Percentiles rank a stretch among this genome's conserved stretches.
Conservation (phyloP, 2,113 vertebrate species). For the Corythoichthys haematopterus region DNA sequence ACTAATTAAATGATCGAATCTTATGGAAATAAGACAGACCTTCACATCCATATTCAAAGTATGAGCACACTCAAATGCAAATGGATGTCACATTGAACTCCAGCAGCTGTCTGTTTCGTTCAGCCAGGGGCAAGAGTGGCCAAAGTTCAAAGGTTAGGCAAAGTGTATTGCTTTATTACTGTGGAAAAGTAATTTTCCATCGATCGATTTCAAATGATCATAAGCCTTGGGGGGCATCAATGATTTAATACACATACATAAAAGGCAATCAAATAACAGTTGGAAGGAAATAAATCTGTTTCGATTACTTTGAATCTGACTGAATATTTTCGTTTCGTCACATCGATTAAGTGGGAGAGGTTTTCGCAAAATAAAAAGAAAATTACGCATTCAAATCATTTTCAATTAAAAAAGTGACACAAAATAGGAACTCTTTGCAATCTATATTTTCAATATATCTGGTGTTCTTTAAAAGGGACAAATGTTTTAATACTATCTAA, state of each 20-base stretch:
- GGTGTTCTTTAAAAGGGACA: slow-evolving; percentile 1
- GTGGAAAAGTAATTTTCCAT: slow-evolving; percentile 61
- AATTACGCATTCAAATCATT: neutral
- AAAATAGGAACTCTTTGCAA: neutral
- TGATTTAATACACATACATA: slow-evolving; percentile 56
- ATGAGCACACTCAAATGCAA: slow-evolving; percentile 24
- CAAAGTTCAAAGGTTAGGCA: slow-evolving; percentile 65
- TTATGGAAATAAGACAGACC: slow-evolving; percentile 11
- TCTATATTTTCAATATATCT: neutral
- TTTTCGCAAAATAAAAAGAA: neutral
- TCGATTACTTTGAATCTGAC: slow-evolving; percentile 4
- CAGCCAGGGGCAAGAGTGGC: slow-evolving; percentile 58
- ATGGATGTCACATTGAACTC: slow-evolving; percentile 52
- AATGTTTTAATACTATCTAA: slow-evolving; percentile 18
- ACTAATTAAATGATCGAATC: no score
- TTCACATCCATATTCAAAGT: slow-evolving; percentile 40
- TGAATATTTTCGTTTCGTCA: slow-evolving; percentile 6
- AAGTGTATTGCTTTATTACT: slow-evolving; percentile 60
- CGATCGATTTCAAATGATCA: slow-evolving; percentile 66
- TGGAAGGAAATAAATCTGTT: slow-evolving; percentile 3
- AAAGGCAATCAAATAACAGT: slow-evolving; percentile 23
- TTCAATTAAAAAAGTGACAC: neutral
- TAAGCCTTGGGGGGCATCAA: slow-evolving; percentile 39
- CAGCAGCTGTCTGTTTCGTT: slow-evolving; percentile 36
- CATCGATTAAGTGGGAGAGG: neutral